These are phyloP conservation scores for Anser cygnoides DNA, from an alignment of 2,113 vertebrate species.

Conservation along the genomic window DNA sequence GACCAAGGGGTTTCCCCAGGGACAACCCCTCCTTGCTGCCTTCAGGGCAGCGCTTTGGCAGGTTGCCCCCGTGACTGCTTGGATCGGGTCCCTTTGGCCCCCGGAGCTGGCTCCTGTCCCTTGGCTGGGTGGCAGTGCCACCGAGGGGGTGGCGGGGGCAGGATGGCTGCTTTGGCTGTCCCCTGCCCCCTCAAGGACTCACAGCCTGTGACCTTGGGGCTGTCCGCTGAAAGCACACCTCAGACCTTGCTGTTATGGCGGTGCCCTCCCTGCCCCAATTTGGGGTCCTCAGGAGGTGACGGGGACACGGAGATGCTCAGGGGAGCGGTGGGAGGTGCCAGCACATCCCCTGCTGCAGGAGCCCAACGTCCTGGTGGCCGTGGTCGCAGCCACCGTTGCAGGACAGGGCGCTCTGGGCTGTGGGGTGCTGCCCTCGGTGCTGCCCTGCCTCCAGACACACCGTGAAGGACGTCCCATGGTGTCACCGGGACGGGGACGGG, in stretches of 20 bases:
- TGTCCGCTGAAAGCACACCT: not conserved
- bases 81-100: conserved; percentile 2
- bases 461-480: not conserved
- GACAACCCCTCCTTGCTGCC: not conserved
- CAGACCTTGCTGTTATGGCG: not conserved
- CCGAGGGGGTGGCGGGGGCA: not conserved
- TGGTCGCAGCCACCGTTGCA: not conserved
- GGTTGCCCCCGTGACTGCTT: conserved; percentile 19
- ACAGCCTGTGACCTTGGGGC: conserved; percentile 14
- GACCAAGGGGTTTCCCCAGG: conserved; percentile 23
- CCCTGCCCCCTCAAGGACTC: not conserved
- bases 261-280: not conserved
- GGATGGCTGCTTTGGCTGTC: not conserved
- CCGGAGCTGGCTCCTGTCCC: conserved; percentile 16
- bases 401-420: not conserved
- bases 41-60: conserved; percentile 21
- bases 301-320: not conserved
- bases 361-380: not conserved
- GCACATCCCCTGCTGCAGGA: not conserved
- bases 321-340: not conserved
- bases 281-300: not conserved
- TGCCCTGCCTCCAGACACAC: not conserved
- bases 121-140: not conserved
- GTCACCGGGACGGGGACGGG: not conserved
- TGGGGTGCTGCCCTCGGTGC: not conserved